A percentile compares a stretch with the other conserved stretches of the same genome.
These are phyloP conservation scores for Lepus oiostolus DNA, from an alignment of 2,797 vertebrate genomes.

Conservation along the genomic window DNA sequence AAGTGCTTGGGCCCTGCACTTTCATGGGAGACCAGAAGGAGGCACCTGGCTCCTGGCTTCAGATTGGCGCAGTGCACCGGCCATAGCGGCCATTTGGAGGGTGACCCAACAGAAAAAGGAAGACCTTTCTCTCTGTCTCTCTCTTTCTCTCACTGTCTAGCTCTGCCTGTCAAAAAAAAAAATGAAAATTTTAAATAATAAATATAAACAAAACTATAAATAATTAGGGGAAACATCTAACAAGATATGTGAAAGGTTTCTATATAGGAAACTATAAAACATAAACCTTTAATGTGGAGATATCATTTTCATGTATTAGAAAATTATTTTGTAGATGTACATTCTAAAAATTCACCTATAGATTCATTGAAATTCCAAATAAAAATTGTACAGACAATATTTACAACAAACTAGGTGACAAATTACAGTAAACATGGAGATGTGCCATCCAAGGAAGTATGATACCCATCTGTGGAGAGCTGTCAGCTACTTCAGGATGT, in stretches of 20 bases:
- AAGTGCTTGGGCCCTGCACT: too few relatives aligned
- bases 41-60: too few relatives aligned
- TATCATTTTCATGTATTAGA: slow-evolving; percentile 17
- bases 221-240: neutral
- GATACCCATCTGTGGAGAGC: neutral
- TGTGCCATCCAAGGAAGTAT: neutral
- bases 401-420: neutral
- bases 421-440: neutral
- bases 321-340: neutral
- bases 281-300: neutral
- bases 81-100: too few relatives aligned
- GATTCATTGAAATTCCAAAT: slow-evolving; percentile 12
- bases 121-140: too few relatives aligned
- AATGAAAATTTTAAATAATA: neutral
- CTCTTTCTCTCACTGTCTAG: too few relatives aligned
- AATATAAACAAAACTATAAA: neutral
- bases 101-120: too few relatives aligned
- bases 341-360: neutral
- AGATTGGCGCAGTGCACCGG: too few relatives aligned
- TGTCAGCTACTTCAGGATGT: neutral
- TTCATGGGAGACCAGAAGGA: too few relatives aligned
- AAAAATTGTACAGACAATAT: neutral
- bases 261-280: neutral
- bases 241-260: slow-evolving; percentile 13
- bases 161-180: too few relatives aligned